Percentiles rank a stretch among this genome's conserved stretches.
phyloP scores from a whole-genome alignment of 2,888 invertebrate species.

The Acholoe squamosa region DNA sequence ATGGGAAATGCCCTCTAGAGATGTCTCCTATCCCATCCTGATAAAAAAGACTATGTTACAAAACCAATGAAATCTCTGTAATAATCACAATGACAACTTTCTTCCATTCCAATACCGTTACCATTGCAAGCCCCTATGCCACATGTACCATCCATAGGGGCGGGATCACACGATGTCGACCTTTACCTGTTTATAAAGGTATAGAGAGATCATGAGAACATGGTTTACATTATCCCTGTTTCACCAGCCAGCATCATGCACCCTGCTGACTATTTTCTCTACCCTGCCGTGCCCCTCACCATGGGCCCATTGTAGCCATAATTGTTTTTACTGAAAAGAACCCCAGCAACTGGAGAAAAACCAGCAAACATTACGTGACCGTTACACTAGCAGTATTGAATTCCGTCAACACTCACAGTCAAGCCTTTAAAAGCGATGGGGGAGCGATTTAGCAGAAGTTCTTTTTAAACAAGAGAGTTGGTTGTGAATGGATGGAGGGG shows the following conservation, averaged over 20 bases:
- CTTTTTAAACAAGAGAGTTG: background rate
- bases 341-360: background rate
- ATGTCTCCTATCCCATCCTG: too few species aligned
- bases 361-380: conserved; percentile 14
- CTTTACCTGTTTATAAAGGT: background rate
- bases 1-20: too few species aligned
- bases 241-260: background rate
- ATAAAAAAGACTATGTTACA: too few species aligned
- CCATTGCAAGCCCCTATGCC: background rate
- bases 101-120: too few species aligned
- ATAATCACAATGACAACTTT: too few species aligned
- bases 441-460: background rate
- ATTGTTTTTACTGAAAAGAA: conserved; percentile 3
- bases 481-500: background rate
- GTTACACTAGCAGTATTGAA: conserved; percentile 15
- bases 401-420: background rate
- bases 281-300: background rate
- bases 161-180: background rate
- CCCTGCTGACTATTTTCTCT: background rate
- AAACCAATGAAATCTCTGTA: too few species aligned
- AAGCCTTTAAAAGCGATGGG: background rate
- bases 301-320: background rate
- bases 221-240: background rate
- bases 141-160: background rate
- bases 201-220: conserved; percentile 24